These are phyloP conservation scores for Epinephelus moara DNA, from an alignment of 2,113 vertebrate genomes.

Conservation along the genomic window DNA sequence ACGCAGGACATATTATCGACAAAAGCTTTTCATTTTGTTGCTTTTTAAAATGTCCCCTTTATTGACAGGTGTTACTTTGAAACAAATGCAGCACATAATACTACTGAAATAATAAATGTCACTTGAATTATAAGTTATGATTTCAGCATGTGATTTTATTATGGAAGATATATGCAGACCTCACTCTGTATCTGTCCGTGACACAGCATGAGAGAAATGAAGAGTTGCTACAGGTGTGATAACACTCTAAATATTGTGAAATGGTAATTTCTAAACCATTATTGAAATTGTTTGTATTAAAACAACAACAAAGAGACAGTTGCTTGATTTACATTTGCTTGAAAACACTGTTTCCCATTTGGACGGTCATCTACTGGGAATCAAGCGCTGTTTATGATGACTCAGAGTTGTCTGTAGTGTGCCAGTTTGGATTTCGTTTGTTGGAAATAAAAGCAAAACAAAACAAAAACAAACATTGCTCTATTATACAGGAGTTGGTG, in stretches of 20 bases:
- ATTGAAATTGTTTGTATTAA: constrained; percentile 1
- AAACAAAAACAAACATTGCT: neutral
- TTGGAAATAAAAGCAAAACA: too few species aligned
- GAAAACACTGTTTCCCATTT: neutral
- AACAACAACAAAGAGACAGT: neutral
- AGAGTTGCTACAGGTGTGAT: constrained; percentile 11
- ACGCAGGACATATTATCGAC: neutral
- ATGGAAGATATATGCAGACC: constrained; percentile 19
- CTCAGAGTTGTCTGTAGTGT: constrained; percentile 1
- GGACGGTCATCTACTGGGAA: neutral
- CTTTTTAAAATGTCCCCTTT: constrained; percentile 9
- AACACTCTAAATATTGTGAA: constrained; percentile 2
- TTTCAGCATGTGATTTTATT: constrained; percentile 21
- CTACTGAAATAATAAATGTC: constrained; percentile 18
- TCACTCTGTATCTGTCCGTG: constrained; percentile 9
- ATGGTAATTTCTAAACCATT: neutral
- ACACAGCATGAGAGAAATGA: constrained; percentile 10
- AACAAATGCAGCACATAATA: constrained; percentile 10
- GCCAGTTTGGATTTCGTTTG: neutral
- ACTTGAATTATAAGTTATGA: constrained; percentile 15
- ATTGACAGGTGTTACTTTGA: constrained; percentile 22
- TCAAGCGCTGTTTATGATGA: neutral
- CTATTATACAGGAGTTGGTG: neutral
- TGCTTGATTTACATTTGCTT: constrained; percentile 13
- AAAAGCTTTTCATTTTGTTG: constrained; percentile 9